These are phyloP conservation scores for Anthopleura xanthogrammica DNA, from an alignment of 92 coral and sea anemone genomes.

Conservation along the genomic window DNA sequence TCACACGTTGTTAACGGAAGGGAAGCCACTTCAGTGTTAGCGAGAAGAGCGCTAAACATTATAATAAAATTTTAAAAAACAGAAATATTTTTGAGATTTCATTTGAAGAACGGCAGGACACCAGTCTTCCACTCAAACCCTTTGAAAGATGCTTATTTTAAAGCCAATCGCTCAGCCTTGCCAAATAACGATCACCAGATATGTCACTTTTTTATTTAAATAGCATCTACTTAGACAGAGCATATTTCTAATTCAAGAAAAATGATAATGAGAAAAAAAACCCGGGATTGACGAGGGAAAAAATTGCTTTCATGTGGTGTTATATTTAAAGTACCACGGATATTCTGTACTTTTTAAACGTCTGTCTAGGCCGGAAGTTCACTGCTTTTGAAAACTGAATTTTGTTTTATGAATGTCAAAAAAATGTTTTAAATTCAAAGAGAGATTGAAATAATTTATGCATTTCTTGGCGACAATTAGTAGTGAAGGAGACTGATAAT, in stretches of 20 bases:
- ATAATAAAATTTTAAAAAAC: background rate
- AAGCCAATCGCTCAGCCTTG: background rate
- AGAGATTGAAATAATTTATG: background rate
- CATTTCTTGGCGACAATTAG: background rate
- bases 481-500: background rate
- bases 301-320: background rate
- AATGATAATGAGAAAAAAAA: background rate
- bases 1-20: background rate
- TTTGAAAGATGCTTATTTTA: background rate
- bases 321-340: background rate
- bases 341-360: background rate
- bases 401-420: background rate
- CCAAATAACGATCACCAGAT: background rate
- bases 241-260: background rate
- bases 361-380: background rate
- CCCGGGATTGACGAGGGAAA: background rate
- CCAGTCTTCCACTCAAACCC: background rate
- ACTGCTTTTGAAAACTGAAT: background rate
- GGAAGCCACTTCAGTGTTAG: background rate
- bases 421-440: background rate
- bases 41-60: background rate
- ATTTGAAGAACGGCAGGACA: background rate
- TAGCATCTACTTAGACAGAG: background rate
- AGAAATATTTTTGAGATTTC: background rate
- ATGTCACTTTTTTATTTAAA: background rate